These are phyloP conservation scores for Falco berigora DNA, from an alignment of 2,797 vertebrate genomes.

Conservation along the genomic window DNA sequence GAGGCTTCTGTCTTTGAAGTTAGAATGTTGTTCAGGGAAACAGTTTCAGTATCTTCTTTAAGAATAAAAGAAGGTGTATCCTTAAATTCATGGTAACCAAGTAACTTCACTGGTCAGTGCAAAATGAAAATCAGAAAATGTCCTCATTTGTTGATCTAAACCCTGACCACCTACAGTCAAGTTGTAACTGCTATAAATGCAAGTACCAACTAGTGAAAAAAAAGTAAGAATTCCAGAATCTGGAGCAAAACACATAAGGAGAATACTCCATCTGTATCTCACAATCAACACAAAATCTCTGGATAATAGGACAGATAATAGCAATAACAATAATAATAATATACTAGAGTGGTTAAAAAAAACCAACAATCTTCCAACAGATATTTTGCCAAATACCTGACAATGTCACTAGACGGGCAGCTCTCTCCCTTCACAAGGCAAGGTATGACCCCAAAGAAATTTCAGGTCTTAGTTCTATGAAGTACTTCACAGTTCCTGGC, in stretches of 20 bases:
- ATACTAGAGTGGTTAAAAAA: neutral
- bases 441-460: neutral
- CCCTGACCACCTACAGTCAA: neutral
- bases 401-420: neutral
- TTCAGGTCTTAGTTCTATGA: neutral
- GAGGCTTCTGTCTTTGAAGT: neutral
- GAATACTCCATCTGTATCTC: neutral
- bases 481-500: neutral
- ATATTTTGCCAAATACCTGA: neutral
- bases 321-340: neutral
- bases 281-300: neutral
- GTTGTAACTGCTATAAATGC: neutral
- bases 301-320: neutral
- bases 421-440: neutral
- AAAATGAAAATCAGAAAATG: neutral
- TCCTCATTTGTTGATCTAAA: accelerated
- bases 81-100: neutral
- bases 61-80: neutral
- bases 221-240: neutral
- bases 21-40: neutral
- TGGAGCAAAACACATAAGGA: neutral
- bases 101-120: neutral
- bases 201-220: neutral
- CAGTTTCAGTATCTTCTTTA: neutral
- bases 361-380: neutral